Evolutionary conservation across 2,888 invertebrate species (phyloP), one percentile per base, ranked within the genome.

Genomic region (Petrophora chlorosata): DNA sequence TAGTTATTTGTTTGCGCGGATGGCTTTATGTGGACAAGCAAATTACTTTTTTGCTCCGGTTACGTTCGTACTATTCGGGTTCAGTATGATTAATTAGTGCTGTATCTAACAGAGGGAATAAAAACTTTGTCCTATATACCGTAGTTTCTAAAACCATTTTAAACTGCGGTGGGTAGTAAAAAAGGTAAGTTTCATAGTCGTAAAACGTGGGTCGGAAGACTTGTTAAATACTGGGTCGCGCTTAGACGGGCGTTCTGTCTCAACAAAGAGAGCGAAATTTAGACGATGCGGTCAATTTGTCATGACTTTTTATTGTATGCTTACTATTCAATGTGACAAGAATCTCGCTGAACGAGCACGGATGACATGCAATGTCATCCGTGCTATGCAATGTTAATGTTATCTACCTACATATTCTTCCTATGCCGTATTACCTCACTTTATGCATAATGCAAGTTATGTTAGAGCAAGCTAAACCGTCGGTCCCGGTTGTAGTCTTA

Each of bases 31-130:
- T 38, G 28, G 38, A 8, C 17, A 35, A 23, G 12, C 19, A 39
- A 39, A 39, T 39, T 39, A 39, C 38, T 39, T 39, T 36, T 39
- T 5, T 35, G 34, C 22, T 30, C 14, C 28, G 10, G 39, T 19
- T 30, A 25, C 23, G 35, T 14, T 30, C 14, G 29, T 14, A 26
- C 5, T 22, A n/a, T 30, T 29, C 29, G 10, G 39, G 29, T 30
- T 8, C 19, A 9, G 29, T 29, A 28, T 30, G 29, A 39, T 39
- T 39, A 39, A 29, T 29, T 22, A 29, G 9, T 17, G 26, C 17
- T 17, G 16, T 28, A 12, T 38, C 15, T 16, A 28, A 17, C 10
- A 22, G 26, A 10, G 13, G 9, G 30, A 22, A 30, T 39, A 39
- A 29, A 39, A 39, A 36, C 19, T 13, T 12, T 12, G 13, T 4